phyloP scores from a whole-genome alignment of 1,140 invertebrate species.

The Aphis gossypii region DNA sequence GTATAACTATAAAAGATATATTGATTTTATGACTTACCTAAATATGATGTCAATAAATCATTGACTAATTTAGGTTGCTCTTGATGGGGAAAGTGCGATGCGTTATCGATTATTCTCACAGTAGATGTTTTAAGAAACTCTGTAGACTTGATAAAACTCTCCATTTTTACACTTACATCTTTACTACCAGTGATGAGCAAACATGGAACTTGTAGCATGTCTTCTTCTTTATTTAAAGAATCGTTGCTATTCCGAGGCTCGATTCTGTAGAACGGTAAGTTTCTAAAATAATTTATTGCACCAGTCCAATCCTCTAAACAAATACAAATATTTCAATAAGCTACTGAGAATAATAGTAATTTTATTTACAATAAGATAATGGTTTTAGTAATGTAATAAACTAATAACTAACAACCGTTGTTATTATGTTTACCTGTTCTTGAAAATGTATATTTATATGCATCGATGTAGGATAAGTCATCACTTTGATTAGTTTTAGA shows the following conservation, averaged over 20 bases:
- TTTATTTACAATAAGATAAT: neutral
- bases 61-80: slow-evolving; percentile 76
- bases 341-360: neutral
- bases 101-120: slow-evolving; percentile 73
- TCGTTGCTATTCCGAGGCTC: slow-evolving; percentile 63
- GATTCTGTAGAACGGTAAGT: slow-evolving; percentile 66
- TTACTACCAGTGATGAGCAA: slow-evolving; percentile 75
- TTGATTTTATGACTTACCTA: slow-evolving; percentile 65
- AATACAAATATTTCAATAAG: neutral
- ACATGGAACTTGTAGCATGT: slow-evolving; percentile 67
- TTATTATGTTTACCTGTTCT: slow-evolving; percentile 66
- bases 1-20: neutral
- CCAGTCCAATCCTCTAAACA: slow-evolving; percentile 75
- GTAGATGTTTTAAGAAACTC: slow-evolving; percentile 72
- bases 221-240: slow-evolving; percentile 59
- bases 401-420: no score
- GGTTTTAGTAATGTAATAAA: no score
- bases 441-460: slow-evolving; percentile 80
- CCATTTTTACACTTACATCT: slow-evolving; percentile 69
- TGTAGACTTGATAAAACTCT: slow-evolving; percentile 73
- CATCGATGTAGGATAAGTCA: slow-evolving; percentile 72
- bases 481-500: slow-evolving; percentile 65
- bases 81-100: slow-evolving; percentile 81
- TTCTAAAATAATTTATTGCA: slow-evolving; percentile 81
- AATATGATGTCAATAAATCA: slow-evolving; percentile 72